Base-by-base conservation (phyloP, 92 coral and sea anemone species). In the Palythoa heliodiscus region DNA sequence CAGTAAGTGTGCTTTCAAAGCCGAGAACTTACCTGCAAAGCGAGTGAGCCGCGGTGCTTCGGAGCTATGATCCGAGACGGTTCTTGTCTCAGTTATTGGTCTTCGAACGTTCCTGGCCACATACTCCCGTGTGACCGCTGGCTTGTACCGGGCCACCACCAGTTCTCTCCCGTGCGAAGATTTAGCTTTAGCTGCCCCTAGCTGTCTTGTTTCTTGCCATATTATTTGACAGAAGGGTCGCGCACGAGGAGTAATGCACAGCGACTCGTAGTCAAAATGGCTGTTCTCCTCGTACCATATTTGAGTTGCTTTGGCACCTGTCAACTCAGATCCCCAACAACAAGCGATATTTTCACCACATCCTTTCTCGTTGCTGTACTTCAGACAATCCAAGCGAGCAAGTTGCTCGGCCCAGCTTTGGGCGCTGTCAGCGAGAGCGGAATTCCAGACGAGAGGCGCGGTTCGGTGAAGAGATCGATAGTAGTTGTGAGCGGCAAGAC, bases 321-420 rank as follows among this genome's bases (percentile, higher is more conserved):
- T 97, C 22, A 97, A 88, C 15, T 93, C 91, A 24, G 99, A 97
- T 38, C 99, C 99, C 99, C 99, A 97, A 15, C 93, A 77, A 77
- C 94, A 91, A 12, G 97, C 93, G 37, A 97, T 89, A 68, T 95
- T 97, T 88, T 97, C 99, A 66, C 93, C 97, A 61, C 91, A 57
- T 52, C 95, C 95, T 22, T 87, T 88, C 82, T 89, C 95, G 48
- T 93, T 82, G 83, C 97, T 93, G 90, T 92, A 81, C 75, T 86
- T 88, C 10, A 92, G 78, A 22, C 93, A 90, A 67, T 92, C 94
- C 29, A 92, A 86, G 20, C 89, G 88, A 13, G 98, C 97, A 71
- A 97, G 95, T 53, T 97, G 92, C 63, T 97, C 98, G 66, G 99
- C 99, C 99, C 99, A 95, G 73, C 75, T 52, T 76, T 97, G 99